A percentile compares a stretch with the other conserved stretches of the same genome.
Evolutionary conservation across 2,797 vertebrate genomes (phyloP).

Genomic region (Periparus ater): DNA sequence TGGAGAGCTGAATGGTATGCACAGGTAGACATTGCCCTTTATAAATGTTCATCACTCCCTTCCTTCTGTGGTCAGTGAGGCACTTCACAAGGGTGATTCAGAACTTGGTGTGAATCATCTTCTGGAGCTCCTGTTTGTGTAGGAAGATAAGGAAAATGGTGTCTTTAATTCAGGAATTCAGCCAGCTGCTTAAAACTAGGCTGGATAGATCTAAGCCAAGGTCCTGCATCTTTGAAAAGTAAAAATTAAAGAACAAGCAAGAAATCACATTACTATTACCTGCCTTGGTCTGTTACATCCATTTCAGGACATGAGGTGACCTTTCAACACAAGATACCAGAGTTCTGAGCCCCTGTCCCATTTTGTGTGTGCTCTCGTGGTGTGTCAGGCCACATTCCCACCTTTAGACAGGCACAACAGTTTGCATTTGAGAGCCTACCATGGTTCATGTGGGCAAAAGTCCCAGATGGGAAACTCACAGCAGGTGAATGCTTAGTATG

Average conservation of each 20-base stretch:
- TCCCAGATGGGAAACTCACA: neutral
- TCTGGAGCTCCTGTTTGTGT: neutral
- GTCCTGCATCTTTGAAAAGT: neutral
- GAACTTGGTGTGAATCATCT: neutral
- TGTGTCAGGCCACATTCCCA: rapidly evolving
- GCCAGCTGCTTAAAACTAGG: neutral
- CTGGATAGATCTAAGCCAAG: neutral
- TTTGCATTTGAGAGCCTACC: neutral
- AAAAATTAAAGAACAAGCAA: neutral
- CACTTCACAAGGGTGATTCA: neutral
- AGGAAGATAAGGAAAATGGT: neutral
- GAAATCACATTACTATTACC: neutral
- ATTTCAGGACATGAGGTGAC: neutral
- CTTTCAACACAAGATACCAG: rapidly evolving
- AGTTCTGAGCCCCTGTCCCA: neutral
- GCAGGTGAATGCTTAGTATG: neutral
- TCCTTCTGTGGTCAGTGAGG: neutral
- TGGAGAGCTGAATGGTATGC: neutral
- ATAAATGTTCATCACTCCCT: neutral
- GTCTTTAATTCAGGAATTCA: neutral
- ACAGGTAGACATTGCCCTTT: neutral
- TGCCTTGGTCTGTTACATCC: neutral
- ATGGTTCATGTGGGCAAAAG: neutral
- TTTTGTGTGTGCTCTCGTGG: rapidly evolving
- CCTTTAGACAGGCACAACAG: rapidly evolving